A percentile compares a stretch with the other conserved stretches of the same genome.
phyloP scores from a whole-genome alignment of 2,797 vertebrate genomes.

The Acipenser oxyrinchus region DNA sequence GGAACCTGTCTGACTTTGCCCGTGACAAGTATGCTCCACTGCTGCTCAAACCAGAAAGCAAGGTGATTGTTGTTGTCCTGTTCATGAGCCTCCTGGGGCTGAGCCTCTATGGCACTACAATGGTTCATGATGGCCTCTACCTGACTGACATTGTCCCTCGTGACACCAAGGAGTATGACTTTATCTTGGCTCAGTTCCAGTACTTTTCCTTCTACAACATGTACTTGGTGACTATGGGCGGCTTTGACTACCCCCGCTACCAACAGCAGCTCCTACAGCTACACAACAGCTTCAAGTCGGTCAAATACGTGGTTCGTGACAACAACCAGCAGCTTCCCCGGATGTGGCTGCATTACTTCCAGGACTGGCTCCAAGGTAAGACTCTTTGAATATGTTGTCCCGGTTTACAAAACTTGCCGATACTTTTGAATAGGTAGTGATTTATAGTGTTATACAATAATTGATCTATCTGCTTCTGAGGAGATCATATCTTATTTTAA shows the following conservation, averaged over 20 bases:
- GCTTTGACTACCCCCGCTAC: conserved; percentile 84
- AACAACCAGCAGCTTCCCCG: conserved; percentile 72
- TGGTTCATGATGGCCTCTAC: conserved; percentile 93
- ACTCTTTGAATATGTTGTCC: too few species aligned
- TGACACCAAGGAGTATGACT: conserved; percentile 91
- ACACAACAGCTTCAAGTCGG: conserved; percentile 83
- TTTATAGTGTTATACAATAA: too few species aligned
- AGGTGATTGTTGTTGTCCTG: conserved; percentile 79
- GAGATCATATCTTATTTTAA: too few species aligned
- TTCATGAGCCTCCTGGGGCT: conserved; percentile 84
- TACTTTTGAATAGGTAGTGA: too few species aligned
- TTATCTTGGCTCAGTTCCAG: conserved; percentile 90
- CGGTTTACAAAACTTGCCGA: too few species aligned
- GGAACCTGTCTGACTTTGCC: conserved; percentile 85
- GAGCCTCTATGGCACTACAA: conserved; percentile 88
- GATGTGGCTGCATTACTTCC: conserved; percentile 98
- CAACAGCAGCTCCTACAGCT: conserved; percentile 84
- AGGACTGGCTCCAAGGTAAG: conserved; percentile 89
- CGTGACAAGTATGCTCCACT: conserved; percentile 82
- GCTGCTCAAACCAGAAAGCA: conserved; percentile 76
- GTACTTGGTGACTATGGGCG: conserved; percentile 89
- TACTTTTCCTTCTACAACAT: conserved; percentile 99
- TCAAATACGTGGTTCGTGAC: conserved; percentile 79
- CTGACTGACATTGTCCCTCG: conserved; percentile 90
- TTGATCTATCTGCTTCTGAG: too few species aligned